Conservation (phyloP, 1,140 invertebrate genomes). For the Camponotus floridanus region DNA sequence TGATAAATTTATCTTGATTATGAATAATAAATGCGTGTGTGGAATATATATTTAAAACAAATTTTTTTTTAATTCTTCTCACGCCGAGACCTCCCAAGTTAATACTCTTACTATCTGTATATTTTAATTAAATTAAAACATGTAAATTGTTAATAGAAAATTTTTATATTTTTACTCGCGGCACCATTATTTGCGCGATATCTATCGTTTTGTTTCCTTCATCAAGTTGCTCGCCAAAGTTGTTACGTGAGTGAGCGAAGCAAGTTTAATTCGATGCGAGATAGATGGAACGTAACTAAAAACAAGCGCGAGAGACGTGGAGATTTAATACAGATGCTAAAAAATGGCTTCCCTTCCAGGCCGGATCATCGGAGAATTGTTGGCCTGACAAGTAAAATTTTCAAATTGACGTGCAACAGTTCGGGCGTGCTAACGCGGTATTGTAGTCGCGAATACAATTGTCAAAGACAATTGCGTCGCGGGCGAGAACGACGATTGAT, state of each 20-base stretch:
- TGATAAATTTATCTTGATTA: not conserved
- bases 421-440: constrained; percentile 40
- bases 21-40: not conserved
- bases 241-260: not conserved
- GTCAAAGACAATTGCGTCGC: constrained; percentile 44
- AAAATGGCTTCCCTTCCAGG: not conserved
- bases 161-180: constrained; percentile 4
- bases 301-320: not conserved
- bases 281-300: not conserved
- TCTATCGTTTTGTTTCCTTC: not conserved
- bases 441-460: constrained; percentile 35
- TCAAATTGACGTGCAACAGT: constrained; percentile 35
- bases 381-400: not conserved
- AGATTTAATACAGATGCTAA: not conserved
- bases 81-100: not conserved
- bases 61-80: not conserved
- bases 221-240: not conserved
- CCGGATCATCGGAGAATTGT: not conserved
- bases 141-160: not conserved
- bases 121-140: constrained; percentile 31
- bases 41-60: not conserved
- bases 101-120: not conserved
- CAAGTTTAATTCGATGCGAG: constrained; percentile 6
- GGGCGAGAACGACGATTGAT: constrained; percentile 40
- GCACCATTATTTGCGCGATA: not conserved